These are phyloP conservation scores for Oryzaephilus surinamensis DNA, from an alignment of 1,140 invertebrate genomes.

Conservation along the genomic window DNA sequence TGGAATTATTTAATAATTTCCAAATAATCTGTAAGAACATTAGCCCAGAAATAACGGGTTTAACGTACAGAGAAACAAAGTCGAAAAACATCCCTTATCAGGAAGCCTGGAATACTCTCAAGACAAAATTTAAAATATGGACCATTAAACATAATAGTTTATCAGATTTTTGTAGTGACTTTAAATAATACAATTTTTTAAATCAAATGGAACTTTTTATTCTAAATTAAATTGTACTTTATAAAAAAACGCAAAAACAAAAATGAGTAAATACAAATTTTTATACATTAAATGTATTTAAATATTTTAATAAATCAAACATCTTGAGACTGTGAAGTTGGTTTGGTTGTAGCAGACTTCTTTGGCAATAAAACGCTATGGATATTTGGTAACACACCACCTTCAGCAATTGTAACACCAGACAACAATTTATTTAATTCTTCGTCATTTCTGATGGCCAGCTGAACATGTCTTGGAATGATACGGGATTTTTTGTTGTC, in stretches of 20 bases:
- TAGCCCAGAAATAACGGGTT: constrained; percentile 21
- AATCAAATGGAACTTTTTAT: too few relatives aligned
- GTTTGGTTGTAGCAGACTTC: too few relatives aligned
- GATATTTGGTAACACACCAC: constrained; percentile 73
- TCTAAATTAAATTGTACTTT: too few relatives aligned
- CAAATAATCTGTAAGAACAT: constrained; percentile 37
- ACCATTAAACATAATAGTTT: constrained; percentile 42
- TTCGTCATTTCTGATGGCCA: constrained; percentile 78
- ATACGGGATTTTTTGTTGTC: constrained; percentile 56
- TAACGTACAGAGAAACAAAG: constrained; percentile 43
- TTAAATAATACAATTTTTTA: neutral
- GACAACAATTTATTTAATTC: constrained; percentile 69
- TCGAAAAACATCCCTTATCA: constrained; percentile 36
- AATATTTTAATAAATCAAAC: too few relatives aligned
- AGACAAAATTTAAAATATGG: constrained; percentile 44
- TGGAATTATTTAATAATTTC: constrained; percentile 49
- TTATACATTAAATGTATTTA: too few relatives aligned
- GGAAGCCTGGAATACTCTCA: constrained; percentile 39
- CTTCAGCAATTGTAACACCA: constrained; percentile 72
- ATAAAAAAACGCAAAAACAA: too few relatives aligned
- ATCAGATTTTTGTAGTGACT: constrained; percentile 27
- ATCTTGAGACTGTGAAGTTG: too few relatives aligned
- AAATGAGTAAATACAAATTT: too few relatives aligned
- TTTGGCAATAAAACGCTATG: constrained; percentile 54
- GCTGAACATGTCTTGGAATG: constrained; percentile 68